Base-by-base conservation (phyloP, 2,888 invertebrate species). In the Lycia hirtaria region DNA sequence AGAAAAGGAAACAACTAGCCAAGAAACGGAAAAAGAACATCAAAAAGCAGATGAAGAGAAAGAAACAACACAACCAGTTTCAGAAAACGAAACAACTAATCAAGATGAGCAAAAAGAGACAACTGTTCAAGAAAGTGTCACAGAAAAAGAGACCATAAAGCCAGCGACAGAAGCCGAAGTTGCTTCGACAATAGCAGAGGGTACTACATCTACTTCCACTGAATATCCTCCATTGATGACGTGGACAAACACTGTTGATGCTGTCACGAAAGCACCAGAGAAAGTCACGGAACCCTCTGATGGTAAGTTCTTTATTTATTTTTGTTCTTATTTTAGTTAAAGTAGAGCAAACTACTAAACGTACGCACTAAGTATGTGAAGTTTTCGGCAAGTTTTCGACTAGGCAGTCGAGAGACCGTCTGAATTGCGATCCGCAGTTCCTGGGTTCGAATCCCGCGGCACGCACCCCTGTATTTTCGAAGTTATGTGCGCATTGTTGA, bases 161-260 rank as follows among this genome's bases (percentile, higher is more conserved):
- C 75, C 82, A 26, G 68, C 66, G 1, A 81, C 81, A 19, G 77
- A 81, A 41, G 64, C 69, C 38, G 75, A 76, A 55, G 56, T 67
- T 65, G 68, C 78, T 12, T 62, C 32, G 22, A 51, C 50, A 15
- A n/a, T 73, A 3, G 55, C 73, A 7, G 69, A 69, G 51, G 49
- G 69, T 9, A 64, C 67, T 10, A 65, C 65, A 3, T 47, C 47
- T 3, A 65, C 75, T 3, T 66, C 85, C 4, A 84, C 83, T 4
- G 83, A 83, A 2, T 84, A 74, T 47, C 83, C 83, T 4, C 80
- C 84, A 3, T 76, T 93, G 0, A 92, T 93, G 2, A 94, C 94
- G 3, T 93, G 93, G 93, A 92, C 93, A 14, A 84, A 85, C 24
- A 69, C 73, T 0, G 81, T 92, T 9, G 92, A 91, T 38, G 66